Conservation (phyloP, 2,113 vertebrate genomes). For the Mesoclemmys tuberculata region DNA sequence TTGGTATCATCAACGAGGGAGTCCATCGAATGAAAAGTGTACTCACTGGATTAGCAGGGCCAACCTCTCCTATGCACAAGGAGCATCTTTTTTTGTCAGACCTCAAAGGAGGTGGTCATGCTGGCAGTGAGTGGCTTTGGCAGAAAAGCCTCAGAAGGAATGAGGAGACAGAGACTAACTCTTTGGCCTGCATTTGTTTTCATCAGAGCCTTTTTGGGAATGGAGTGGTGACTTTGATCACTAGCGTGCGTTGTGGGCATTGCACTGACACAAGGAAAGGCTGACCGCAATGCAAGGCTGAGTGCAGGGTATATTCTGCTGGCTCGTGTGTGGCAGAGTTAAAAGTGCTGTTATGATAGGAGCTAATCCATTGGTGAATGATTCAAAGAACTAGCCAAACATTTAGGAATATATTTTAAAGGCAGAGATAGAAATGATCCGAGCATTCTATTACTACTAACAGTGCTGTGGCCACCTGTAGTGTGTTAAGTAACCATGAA, state of each 20-base stretch:
- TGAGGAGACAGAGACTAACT: not conserved
- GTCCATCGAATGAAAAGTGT: not conserved
- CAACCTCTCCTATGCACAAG: not conserved
- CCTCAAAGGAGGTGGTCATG: not conserved
- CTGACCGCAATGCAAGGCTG: rapidly evolving
- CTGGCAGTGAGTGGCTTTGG: not conserved
- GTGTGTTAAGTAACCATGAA: not conserved
- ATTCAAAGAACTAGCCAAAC: not conserved
- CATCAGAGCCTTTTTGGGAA: not conserved
- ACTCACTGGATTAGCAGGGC: not conserved
- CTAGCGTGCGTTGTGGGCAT: rapidly evolving
- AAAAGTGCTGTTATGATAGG: not conserved
- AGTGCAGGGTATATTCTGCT: not conserved
- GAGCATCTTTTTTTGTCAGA: not conserved
- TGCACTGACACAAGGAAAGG: rapidly evolving
- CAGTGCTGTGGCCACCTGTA: not conserved
- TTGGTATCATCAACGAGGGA: not conserved
- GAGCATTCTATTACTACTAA: not conserved
- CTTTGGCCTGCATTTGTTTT: not conserved
- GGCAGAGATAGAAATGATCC: not conserved
- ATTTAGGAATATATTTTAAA: not conserved
- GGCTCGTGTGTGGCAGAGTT: not conserved
- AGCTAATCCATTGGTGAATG: not conserved
- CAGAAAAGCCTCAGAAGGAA: not conserved
- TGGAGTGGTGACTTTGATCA: not conserved